These are phyloP conservation scores for Chymomyza fuscimana DNA, from an alignment of 2,888 invertebrate genomes.

Conservation along the genomic window DNA sequence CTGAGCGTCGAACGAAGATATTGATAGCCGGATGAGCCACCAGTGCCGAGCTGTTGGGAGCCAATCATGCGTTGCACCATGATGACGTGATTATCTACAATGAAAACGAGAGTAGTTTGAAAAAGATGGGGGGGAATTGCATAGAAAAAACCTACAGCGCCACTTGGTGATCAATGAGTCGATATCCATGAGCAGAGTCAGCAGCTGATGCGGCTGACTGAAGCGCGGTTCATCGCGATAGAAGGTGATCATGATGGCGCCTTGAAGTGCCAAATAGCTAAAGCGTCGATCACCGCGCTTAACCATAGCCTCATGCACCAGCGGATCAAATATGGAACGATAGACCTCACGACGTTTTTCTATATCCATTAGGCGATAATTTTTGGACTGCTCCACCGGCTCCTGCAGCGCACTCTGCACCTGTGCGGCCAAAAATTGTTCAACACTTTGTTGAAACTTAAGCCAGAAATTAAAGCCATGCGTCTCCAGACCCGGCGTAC, in stretches of 20 bases:
- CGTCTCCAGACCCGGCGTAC: constrained; percentile 94
- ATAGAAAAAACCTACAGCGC: constrained; percentile 88
- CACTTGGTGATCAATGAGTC: constrained; percentile 99
- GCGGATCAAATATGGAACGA: constrained; percentile 92
- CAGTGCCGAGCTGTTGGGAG: constrained; percentile 96
- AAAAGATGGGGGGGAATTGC: neutral
- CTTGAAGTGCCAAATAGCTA: constrained; percentile 94
- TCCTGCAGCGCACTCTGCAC: constrained; percentile 82
- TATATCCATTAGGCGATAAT: constrained; percentile 86
- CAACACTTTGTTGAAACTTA: constrained; percentile 89
- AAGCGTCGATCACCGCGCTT: constrained; percentile 88
- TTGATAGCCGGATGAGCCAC: constrained; percentile 98
- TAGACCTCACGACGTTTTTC: constrained; percentile 91
- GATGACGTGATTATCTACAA: constrained; percentile 96
- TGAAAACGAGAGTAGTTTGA: constrained; percentile 5
- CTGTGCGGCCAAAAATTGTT: constrained; percentile 86
- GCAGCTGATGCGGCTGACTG: constrained; percentile 97
- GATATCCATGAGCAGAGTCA: constrained; percentile 97
- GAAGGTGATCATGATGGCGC: constrained; percentile 98
- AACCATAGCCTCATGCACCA: constrained; percentile 90
- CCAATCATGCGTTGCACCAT: constrained; percentile 99
- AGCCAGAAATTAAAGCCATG: constrained; percentile 96
- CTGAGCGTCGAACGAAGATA: constrained; percentile 97
- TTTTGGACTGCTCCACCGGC: constrained; percentile 83
- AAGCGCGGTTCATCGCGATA: constrained; percentile 98